A percentile compares a stretch with the other conserved stretches of the same genome.
These are phyloP conservation scores for Rhombomys opimus DNA, from an alignment of 2,113 vertebrate genomes.

Conservation along the genomic window DNA sequence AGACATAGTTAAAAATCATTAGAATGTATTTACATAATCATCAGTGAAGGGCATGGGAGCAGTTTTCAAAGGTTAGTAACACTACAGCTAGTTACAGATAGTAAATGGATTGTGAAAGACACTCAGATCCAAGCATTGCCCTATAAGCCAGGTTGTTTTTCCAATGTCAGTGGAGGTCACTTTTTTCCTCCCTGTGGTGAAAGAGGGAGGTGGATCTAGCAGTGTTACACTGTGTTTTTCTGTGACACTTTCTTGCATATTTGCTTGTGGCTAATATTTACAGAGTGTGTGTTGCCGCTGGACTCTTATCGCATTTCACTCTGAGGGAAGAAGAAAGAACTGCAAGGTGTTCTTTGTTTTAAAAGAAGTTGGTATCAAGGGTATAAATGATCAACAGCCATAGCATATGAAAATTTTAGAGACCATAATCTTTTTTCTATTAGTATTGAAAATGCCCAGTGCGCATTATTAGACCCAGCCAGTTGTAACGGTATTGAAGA, in stretches of 20 bases:
- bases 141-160: constrained; percentile 14
- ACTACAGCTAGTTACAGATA: neutral
- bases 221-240: neutral
- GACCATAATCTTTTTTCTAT: constrained; percentile 28
- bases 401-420: constrained; percentile 48
- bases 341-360: constrained; percentile 32
- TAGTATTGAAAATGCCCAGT: constrained; percentile 21
- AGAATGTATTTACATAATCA: neutral
- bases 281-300: constrained; percentile 1
- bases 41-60: neutral
- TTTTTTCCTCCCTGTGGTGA: neutral
- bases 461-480: neutral
- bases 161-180: constrained; percentile 1
- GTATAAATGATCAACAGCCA: constrained; percentile 37
- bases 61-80: neutral
- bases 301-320: neutral
- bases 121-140: neutral
- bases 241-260: neutral
- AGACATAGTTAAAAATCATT: constrained; percentile 37
- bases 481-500: neutral
- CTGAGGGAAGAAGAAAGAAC: constrained; percentile 13
- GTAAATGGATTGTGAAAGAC: constrained; percentile 7
- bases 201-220: neutral
- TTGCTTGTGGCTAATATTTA: constrained; percentile 61
- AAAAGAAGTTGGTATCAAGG: constrained; percentile 25